These are phyloP conservation scores for Drosophila rellima DNA, from an alignment of 2,888 invertebrate species.

Conservation along the genomic window DNA sequence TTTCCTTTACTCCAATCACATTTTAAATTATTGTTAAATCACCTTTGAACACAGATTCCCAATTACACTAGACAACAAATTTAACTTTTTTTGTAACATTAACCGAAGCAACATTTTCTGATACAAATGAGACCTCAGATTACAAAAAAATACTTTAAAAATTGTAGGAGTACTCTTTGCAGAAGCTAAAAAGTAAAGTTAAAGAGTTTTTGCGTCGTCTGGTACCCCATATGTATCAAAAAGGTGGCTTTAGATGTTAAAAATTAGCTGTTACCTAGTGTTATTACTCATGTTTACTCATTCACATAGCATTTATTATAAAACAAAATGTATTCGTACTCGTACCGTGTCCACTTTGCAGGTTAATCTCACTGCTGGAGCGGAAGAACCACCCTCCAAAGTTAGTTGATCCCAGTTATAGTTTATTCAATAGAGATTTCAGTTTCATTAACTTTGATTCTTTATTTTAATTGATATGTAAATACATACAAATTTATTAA, in stretches of 20 bases:
- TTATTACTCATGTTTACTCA: not conserved
- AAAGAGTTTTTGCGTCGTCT: too few species aligned
- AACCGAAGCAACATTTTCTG: too few species aligned
- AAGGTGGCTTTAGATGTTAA: too few species aligned
- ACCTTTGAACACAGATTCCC: slow-evolving; percentile 14
- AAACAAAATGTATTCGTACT: slow-evolving; percentile 39
- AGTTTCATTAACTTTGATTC: slow-evolving; percentile 3
- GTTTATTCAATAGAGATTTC: slow-evolving; percentile 34
- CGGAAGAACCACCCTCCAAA: slow-evolving; percentile 85
- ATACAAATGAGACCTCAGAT: too few species aligned
- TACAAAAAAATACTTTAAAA: too few species aligned
- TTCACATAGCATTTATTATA: slow-evolving; percentile 9
- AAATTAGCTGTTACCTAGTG: too few species aligned
- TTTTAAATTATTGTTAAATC: slow-evolving; percentile 14
- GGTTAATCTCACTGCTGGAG: slow-evolving; percentile 86
- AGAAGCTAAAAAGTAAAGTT: too few species aligned
- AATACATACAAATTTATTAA: slow-evolving; percentile 7
- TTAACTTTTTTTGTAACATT: too few species aligned
- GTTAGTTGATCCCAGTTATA: slow-evolving; percentile 81
- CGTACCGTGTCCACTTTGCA: slow-evolving; percentile 78
- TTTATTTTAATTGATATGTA: slow-evolving; percentile 30
- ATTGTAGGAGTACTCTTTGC: too few species aligned
- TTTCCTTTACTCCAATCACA: not conserved
- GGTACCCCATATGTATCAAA: too few species aligned
- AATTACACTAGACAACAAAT: not conserved